phyloP scores from a whole-genome alignment of 2,113 vertebrate species.

The Nycticorax nycticorax region DNA sequence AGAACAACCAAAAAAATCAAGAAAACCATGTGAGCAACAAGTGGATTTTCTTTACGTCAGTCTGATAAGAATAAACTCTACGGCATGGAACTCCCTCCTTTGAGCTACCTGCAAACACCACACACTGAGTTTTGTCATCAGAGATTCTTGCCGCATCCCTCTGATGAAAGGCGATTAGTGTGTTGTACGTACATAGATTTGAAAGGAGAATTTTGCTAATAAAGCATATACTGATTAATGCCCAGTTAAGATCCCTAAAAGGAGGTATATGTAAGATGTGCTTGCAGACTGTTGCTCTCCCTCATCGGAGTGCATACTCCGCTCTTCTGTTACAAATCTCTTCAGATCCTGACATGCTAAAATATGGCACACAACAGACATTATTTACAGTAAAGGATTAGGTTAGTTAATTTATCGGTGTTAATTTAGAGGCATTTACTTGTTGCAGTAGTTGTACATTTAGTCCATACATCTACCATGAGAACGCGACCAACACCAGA shows the following conservation, averaged over 20 bases:
- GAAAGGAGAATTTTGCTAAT: not conserved
- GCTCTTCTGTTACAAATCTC: not conserved
- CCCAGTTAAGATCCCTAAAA: not conserved
- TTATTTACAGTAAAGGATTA: not conserved
- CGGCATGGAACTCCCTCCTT: not conserved
- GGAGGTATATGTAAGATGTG: not conserved
- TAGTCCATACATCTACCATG: not conserved
- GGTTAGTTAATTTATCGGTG: not conserved
- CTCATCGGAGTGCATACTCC: not conserved
- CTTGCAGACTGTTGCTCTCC: not conserved
- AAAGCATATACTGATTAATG: not conserved
- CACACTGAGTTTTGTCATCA: not conserved
- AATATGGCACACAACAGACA: not conserved
- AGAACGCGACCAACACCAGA: slow-evolving; percentile 4
- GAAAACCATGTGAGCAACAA: accelerated
- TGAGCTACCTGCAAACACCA: not conserved
- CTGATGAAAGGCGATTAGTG: not conserved
- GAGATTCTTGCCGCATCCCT: not conserved
- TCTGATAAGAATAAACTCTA: not conserved
- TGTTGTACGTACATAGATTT: not conserved
- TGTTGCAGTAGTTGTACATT: not conserved
- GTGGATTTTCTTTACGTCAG: not conserved
- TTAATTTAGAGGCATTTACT: slow-evolving; percentile 3
- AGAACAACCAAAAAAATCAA: not conserved
- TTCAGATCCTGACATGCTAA: not conserved